Evolutionary conservation across 2,113 vertebrate genomes (phyloP).

Genomic region (Notechis scutatus): DNA sequence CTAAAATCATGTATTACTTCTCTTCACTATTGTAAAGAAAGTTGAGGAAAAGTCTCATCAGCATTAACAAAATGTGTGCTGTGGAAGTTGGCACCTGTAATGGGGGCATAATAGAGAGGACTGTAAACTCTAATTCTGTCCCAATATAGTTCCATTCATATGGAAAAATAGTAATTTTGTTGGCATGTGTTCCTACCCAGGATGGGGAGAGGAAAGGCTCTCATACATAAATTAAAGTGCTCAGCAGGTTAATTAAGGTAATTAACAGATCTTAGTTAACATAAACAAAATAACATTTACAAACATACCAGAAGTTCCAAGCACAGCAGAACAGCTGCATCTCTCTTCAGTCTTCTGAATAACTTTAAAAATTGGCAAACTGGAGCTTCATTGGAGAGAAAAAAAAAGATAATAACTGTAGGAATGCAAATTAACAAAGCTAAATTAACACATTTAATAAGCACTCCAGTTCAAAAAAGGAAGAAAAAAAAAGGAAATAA

Average conservation of each 20-base stretch:
- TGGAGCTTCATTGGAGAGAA: not conserved
- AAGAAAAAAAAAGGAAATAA: not conserved
- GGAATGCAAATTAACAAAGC: not conserved
- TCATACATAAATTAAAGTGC: not conserved
- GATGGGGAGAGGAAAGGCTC: not conserved
- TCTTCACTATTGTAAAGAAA: not conserved
- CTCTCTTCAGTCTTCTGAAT: not conserved
- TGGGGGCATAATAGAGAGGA: not conserved
- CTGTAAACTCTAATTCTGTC: not conserved
- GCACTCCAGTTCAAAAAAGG: not conserved
- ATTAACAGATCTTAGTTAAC: not conserved
- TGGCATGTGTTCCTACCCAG: not conserved
- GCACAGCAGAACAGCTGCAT: not conserved
- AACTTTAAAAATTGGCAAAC: not conserved
- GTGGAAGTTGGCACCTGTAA: not conserved
- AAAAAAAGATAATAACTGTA: not conserved
- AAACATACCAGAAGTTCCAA: not conserved
- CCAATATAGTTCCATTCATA: not conserved
- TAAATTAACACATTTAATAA: not conserved
- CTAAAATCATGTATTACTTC: not conserved
- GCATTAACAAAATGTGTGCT: not conserved
- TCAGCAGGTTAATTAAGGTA: conserved; percentile 7
- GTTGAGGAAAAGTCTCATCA: not conserved
- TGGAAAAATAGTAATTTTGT: not conserved
- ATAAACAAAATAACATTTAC: not conserved